phyloP scores from a whole-genome alignment of 2,888 invertebrate species.

The Hyposoter dolosus region DNA sequence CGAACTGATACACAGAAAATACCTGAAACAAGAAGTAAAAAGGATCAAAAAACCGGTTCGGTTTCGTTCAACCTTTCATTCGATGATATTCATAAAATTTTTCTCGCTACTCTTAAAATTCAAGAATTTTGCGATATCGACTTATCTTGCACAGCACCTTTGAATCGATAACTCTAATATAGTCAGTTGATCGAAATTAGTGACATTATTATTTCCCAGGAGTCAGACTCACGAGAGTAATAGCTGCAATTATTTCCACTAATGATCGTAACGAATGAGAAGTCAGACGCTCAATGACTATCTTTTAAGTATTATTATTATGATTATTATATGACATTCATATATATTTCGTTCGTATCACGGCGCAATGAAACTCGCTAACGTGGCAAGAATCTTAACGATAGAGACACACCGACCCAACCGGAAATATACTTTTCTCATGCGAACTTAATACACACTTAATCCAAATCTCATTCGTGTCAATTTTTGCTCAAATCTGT shows the following conservation, averaged over 20 bases:
- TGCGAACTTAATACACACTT: not conserved
- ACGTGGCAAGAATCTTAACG: not conserved
- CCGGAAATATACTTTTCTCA: not conserved
- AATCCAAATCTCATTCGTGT: not conserved
- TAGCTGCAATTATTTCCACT: not conserved
- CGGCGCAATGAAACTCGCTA: not conserved
- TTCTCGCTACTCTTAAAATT: not conserved
- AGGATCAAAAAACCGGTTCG: conserved; percentile 7
- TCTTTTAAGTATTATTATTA: not conserved
- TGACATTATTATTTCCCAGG: not conserved
- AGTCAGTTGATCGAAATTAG: not conserved
- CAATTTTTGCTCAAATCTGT: not conserved
- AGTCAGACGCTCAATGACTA: not conserved
- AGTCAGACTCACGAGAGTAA: not conserved
- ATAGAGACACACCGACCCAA: not conserved
- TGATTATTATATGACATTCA: not conserved
- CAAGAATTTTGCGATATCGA: not conserved
- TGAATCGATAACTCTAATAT: not conserved
- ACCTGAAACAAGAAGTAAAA: conserved; percentile 7
- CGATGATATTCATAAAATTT: conserved; percentile 12
- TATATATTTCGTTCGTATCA: not conserved
- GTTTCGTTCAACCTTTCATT: conserved; percentile 17
- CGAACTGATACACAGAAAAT: not conserved
- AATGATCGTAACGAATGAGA: not conserved
- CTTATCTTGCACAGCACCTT: not conserved